phyloP scores from a whole-genome alignment of 2,888 invertebrate species.

The Cerastis rubricosa region DNA sequence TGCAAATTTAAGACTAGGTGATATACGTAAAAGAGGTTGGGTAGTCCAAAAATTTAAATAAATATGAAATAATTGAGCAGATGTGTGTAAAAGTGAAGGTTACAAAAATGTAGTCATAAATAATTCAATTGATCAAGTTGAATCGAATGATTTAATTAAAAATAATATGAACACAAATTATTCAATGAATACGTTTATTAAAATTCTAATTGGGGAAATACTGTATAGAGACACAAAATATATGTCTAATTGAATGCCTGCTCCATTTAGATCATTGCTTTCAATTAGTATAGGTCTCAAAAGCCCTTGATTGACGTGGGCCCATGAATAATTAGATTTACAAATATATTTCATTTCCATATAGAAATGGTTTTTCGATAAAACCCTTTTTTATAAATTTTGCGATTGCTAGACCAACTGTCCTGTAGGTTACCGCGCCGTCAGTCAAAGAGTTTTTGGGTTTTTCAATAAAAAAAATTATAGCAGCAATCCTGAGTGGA shows the following conservation, averaged over 20 bases:
- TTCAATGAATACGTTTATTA: constrained; percentile 46
- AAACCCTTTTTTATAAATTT: background rate
- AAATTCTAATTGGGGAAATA: constrained; percentile 32
- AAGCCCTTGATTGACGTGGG: background rate
- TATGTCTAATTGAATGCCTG: constrained; percentile 33
- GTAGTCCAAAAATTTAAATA: background rate
- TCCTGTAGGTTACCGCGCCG: background rate
- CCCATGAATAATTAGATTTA: constrained; percentile 14
- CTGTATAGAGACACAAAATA: constrained; percentile 10
- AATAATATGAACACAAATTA: constrained; percentile 22
- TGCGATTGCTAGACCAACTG: background rate
- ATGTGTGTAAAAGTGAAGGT: background rate
- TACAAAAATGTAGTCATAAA: background rate
- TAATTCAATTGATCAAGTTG: background rate
- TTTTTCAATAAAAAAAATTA: background rate
- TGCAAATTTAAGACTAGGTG: constrained; percentile 1
- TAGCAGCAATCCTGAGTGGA: background rate
- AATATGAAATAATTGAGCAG: background rate
- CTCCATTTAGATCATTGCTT: constrained; percentile 20
- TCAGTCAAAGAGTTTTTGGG: background rate
- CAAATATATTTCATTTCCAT: background rate
- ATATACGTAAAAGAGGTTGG: background rate
- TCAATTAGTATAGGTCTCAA: constrained; percentile 33
- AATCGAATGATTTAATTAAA: constrained; percentile 3
- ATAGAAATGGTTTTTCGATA: background rate